Percentiles rank a stretch among this genome's conserved stretches.
Conservation (phyloP, 1,140 invertebrate species). For the Potamilus streckersoni region DNA sequence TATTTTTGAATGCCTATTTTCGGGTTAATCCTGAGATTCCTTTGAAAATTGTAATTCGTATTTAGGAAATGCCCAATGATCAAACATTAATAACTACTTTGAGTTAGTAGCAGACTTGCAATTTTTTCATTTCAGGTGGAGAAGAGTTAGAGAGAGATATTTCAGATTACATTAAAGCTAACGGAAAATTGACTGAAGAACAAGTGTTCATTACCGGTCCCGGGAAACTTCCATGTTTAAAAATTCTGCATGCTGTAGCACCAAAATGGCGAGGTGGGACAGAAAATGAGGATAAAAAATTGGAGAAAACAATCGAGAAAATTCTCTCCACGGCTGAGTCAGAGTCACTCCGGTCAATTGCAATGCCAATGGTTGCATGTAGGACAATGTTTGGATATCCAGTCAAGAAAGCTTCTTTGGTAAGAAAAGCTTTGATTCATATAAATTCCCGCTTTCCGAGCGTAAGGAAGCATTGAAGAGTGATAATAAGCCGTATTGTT, state of each 20-base stretch:
- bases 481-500: no score
- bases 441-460: no score
- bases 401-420: no score
- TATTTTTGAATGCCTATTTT: background rate
- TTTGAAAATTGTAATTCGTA: conserved; percentile 1
- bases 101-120: background rate
- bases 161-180: conserved; percentile 9
- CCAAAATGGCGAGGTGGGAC: conserved; percentile 36
- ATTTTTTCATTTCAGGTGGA: conserved; percentile 23
- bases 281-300: conserved; percentile 16
- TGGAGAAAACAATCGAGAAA: conserved; percentile 19
- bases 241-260: conserved; percentile 42
- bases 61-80: no score
- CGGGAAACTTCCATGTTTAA: conserved; percentile 35
- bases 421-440: no score
- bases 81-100: background rate
- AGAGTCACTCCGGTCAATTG: conserved; percentile 8
- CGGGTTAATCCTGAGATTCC: background rate
- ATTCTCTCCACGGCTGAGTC: conserved; percentile 9
- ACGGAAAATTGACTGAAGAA: conserved; percentile 16
- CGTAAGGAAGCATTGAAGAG: no score
- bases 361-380: conserved; percentile 1
- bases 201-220: conserved; percentile 23
- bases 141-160: conserved; percentile 27
- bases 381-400: no score